Conservation (phyloP, 2,888 invertebrate species). For the Lepidocyrtoides sp. region DNA sequence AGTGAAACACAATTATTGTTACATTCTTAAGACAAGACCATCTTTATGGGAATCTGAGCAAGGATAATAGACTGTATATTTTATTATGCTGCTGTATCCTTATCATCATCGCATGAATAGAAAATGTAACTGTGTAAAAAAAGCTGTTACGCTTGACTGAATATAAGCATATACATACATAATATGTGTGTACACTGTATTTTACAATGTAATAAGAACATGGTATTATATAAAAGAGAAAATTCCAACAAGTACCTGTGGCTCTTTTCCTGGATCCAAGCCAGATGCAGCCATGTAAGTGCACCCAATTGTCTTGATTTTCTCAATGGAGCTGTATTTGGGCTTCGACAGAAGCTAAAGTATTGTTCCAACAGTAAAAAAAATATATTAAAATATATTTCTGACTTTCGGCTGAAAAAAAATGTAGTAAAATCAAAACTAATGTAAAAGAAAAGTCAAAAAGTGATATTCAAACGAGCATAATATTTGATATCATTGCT, state of each 20-base stretch:
- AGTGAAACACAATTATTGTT: neutral
- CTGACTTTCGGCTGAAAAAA: neutral
- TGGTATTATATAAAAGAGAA: neutral
- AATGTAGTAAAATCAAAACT: neutral
- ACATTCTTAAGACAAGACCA: neutral
- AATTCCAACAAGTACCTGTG: conserved; percentile 82
- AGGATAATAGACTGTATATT: neutral
- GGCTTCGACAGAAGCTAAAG: conserved; percentile 95
- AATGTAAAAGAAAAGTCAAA: neutral
- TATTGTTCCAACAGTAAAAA: conserved; percentile 9
- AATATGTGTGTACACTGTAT: neutral
- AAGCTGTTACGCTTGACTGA: conserved; percentile 8
- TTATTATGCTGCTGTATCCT: neutral
- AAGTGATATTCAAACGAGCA: conserved; percentile 51
- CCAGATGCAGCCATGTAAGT: conserved; percentile 99
- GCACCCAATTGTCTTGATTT: conserved; percentile 99
- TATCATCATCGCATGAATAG: neutral
- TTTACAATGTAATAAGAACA: neutral
- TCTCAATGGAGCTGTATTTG: conserved; percentile 98
- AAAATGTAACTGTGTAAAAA: neutral
- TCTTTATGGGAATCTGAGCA: neutral
- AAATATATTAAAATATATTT: neutral
- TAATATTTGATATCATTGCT: neutral
- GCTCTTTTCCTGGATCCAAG: conserved; percentile 85
- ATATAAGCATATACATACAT: neutral